Percentiles rank a stretch among this genome's conserved stretches.
Conservation (phyloP, 2,113 vertebrate genomes). For the Camelus dromedarius region DNA sequence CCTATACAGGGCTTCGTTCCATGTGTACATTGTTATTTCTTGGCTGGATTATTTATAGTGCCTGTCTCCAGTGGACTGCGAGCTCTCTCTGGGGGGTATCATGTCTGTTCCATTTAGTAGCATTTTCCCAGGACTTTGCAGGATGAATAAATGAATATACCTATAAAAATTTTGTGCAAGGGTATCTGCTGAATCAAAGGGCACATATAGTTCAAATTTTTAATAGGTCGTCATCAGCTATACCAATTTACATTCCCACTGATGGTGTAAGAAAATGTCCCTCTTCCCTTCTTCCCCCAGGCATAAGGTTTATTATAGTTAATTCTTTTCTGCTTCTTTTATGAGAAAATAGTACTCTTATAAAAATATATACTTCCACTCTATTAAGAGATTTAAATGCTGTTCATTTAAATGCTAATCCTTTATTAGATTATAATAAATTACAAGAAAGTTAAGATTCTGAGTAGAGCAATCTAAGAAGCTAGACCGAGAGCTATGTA, state of each 20-base stretch:
- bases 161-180: background rate
- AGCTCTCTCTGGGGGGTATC: background rate
- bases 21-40: background rate
- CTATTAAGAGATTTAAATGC: background rate
- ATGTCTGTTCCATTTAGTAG: background rate
- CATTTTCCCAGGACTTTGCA: background rate
- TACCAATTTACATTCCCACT: background rate
- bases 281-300: background rate
- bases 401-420: background rate
- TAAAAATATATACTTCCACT: background rate
- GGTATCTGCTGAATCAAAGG: background rate
- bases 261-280: background rate
- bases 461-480: background rate
- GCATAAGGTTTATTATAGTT: background rate
- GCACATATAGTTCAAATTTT: background rate
- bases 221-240: background rate
- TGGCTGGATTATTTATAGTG: background rate
- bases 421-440: constrained; percentile 10
- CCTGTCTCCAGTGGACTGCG: background rate
- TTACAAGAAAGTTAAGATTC: constrained; percentile 10
- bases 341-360: background rate
- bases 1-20: background rate
- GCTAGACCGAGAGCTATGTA: background rate
- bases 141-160: background rate
- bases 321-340: background rate